Evolutionary conservation across 2,113 vertebrate species (phyloP).

Genomic region (Rattus rattus): DNA sequence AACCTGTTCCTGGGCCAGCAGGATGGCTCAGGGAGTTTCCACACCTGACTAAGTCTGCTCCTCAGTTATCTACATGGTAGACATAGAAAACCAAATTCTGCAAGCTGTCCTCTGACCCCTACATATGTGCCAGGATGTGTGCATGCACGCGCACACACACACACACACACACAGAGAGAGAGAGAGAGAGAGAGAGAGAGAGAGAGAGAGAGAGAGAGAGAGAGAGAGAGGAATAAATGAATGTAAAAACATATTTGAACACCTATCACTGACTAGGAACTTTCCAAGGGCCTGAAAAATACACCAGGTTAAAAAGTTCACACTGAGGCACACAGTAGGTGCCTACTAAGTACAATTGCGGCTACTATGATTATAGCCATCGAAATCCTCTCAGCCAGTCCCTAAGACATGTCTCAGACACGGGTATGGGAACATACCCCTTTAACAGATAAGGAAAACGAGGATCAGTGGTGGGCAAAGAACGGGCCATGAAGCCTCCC

Average conservation of each 20-base stretch:
- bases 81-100: neutral
- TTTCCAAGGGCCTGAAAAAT: neutral
- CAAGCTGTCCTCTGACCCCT: neutral
- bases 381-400: neutral
- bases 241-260: neutral
- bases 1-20: neutral
- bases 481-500: neutral
- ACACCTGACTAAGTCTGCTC: neutral
- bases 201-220: no score
- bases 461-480: neutral
- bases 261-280: rapidly evolving
- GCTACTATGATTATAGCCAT: neutral
- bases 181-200: no score
- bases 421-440: neutral
- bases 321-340: neutral
- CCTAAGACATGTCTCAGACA: neutral
- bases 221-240: neutral
- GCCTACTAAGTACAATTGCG: neutral
- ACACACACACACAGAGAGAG: no score
- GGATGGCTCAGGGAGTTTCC: neutral
- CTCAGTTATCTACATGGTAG: neutral
- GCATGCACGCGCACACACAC: no score
- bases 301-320: neutral
- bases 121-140: no score
- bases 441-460: conserved; percentile 51